Evolutionary conservation across 2,888 invertebrate genomes (phyloP).

Genomic region (Gonocerus acuteangulatus): DNA sequence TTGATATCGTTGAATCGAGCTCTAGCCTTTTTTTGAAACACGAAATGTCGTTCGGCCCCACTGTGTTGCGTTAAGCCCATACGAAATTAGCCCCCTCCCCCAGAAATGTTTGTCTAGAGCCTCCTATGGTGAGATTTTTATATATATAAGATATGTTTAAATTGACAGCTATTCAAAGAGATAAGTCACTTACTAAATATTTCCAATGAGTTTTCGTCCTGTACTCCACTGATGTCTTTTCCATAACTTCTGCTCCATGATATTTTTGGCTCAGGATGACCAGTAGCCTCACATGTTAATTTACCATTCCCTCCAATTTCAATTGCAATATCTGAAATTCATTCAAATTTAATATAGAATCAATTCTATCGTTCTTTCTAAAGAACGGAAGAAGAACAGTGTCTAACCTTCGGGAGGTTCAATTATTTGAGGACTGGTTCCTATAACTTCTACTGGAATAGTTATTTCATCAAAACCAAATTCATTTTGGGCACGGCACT

Average conservation of each 20-base stretch:
- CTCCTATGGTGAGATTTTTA: too few relatives aligned
- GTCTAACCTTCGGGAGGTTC: conserved; percentile 30
- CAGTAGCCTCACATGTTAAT: conserved; percentile 29
- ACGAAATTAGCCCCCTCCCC: too few relatives aligned
- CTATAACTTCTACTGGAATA: conserved; percentile 26
- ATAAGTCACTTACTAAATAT: neutral
- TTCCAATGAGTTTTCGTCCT: neutral
- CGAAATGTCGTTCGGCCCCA: too few relatives aligned
- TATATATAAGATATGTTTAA: too few relatives aligned
- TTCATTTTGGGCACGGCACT: conserved; percentile 37
- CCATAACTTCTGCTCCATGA: conserved; percentile 19
- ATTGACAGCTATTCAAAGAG: too few relatives aligned
- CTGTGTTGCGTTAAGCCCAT: too few relatives aligned
- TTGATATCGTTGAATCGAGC: too few relatives aligned
- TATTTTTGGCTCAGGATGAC: conserved; percentile 30
- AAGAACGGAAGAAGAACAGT: neutral
- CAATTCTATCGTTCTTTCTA: neutral
- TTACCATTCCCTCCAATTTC: conserved; percentile 29
- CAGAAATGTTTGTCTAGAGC: too few relatives aligned
- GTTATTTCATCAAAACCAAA: conserved; percentile 46
- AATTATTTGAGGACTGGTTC: conserved; percentile 25
- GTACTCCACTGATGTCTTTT: neutral
- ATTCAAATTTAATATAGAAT: neutral
- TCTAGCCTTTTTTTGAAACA: too few relatives aligned
- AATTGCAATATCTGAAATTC: conserved; percentile 27